A percentile compares a stretch with the other conserved stretches of the same genome.
These are phyloP conservation scores for Esox lucius DNA, from an alignment of 2,797 vertebrate species.

Conservation along the genomic window DNA sequence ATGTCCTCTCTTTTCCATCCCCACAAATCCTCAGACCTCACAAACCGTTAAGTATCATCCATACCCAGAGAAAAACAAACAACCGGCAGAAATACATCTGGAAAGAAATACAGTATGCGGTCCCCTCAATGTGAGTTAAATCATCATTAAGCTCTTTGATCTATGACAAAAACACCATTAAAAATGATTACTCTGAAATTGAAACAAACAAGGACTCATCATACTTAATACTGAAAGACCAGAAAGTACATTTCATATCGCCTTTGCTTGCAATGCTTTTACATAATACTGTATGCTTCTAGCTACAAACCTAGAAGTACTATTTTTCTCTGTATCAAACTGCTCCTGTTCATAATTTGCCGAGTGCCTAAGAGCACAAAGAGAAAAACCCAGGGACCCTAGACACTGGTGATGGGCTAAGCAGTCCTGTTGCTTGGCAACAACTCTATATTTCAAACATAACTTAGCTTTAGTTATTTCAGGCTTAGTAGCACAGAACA, in stretches of 20 bases:
- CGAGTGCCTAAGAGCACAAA: constrained; percentile 54
- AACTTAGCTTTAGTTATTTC: constrained; percentile 65
- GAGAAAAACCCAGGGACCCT: constrained; percentile 56
- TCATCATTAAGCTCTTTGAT: constrained; percentile 25
- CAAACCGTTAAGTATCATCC: constrained; percentile 37
- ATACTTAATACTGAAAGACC: not conserved
- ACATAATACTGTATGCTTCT: not conserved
- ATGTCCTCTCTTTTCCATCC: constrained; percentile 50
- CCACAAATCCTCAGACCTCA: constrained; percentile 62
- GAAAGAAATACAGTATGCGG: constrained; percentile 22
- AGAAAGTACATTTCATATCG: not conserved
- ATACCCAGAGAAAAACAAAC: constrained; percentile 65
- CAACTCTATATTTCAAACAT: constrained; percentile 71
- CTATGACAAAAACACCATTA: constrained; percentile 8
- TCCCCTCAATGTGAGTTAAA: constrained; percentile 33
- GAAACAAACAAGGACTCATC: not conserved
- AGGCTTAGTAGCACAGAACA: constrained; percentile 50
- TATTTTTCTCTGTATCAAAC: constrained; percentile 14
- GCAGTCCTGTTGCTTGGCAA: constrained; percentile 79
- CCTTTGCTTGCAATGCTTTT: not conserved
- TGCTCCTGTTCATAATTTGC: constrained; percentile 49
- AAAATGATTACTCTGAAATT: not conserved
- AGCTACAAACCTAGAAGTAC: not conserved
- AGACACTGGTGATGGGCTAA: constrained; percentile 62
- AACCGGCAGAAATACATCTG: constrained; percentile 39